Evolutionary conservation across 2,113 vertebrate genomes (phyloP).

Genomic region (Naja naja): DNA sequence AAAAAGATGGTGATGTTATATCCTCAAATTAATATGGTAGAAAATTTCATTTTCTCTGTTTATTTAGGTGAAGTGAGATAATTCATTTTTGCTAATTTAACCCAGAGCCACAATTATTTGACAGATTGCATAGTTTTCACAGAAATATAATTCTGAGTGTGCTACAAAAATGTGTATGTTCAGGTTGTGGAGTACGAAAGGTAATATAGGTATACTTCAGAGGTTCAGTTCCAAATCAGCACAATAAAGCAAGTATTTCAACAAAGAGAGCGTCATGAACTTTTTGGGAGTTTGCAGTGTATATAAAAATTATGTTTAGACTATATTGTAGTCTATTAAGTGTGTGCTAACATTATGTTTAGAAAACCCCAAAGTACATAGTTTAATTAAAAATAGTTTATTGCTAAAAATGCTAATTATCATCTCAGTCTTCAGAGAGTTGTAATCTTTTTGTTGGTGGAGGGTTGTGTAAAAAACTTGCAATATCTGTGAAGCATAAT

Average conservation of each 20-base stretch:
- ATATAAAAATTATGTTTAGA: not conserved
- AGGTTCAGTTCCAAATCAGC: not conserved
- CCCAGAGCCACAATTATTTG: not conserved
- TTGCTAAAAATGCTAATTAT: no score
- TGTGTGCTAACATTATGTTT: not conserved
- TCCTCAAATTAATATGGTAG: not conserved
- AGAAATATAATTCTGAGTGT: not conserved
- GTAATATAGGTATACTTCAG: not conserved
- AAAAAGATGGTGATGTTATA: not conserved
- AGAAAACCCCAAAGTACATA: not conserved
- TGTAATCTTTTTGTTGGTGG: not conserved
- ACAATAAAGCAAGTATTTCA: not conserved
- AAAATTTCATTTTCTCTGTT: not conserved
- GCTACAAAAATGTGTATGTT: no score
- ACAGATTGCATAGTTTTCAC: not conserved
- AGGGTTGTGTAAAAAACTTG: not conserved
- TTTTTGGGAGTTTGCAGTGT: not conserved
- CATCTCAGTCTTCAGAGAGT: not conserved
- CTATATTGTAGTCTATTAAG: not conserved
- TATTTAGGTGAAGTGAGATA: not conserved
- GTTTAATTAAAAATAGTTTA: no score
- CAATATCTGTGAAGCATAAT: not conserved
- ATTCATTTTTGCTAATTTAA: not conserved
- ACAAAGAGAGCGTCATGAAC: not conserved
- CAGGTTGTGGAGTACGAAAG: not conserved